These are phyloP conservation scores for Drosophila chauvacae DNA, from an alignment of 1,140 invertebrate species.

Conservation along the genomic window DNA sequence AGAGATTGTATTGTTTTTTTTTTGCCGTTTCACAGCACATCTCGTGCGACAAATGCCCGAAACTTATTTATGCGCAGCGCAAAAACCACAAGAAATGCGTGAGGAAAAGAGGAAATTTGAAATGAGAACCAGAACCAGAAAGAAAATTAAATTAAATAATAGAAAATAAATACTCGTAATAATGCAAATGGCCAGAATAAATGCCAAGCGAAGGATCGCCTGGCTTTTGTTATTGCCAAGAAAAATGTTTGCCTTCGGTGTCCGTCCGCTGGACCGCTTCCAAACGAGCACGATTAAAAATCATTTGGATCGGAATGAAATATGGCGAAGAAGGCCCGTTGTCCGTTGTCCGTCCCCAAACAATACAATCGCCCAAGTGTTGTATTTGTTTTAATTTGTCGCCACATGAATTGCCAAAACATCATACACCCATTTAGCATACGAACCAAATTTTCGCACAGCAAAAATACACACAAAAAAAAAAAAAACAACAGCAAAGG, in stretches of 20 bases:
- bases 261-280: constrained; percentile 33
- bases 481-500: constrained; percentile 6
- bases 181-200: constrained; percentile 47
- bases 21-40: constrained; percentile 28
- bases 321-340: constrained; percentile 34
- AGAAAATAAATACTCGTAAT: constrained; percentile 14
- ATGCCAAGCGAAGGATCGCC: constrained; percentile 36
- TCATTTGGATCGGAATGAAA: constrained; percentile 61
- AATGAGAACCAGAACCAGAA: neutral
- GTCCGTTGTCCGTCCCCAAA: neutral
- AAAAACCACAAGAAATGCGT: constrained; percentile 42
- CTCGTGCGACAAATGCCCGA: constrained; percentile 72
- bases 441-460: constrained; percentile 69
- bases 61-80: constrained; percentile 66
- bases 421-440: constrained; percentile 34
- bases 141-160: constrained; percentile 6
- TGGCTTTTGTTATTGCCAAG: constrained; percentile 39
- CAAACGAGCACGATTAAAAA: constrained; percentile 56
- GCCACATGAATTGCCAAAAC: constrained; percentile 78
- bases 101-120: constrained; percentile 2
- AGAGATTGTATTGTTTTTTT: constrained; percentile 34
- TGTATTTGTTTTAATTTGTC: constrained; percentile 76
- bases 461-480: neutral
- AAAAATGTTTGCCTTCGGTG: constrained; percentile 44
- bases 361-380: constrained; percentile 3